Evolutionary conservation across 2,888 invertebrate species (phyloP).

Genomic region (Eledone cirrhosa): DNA sequence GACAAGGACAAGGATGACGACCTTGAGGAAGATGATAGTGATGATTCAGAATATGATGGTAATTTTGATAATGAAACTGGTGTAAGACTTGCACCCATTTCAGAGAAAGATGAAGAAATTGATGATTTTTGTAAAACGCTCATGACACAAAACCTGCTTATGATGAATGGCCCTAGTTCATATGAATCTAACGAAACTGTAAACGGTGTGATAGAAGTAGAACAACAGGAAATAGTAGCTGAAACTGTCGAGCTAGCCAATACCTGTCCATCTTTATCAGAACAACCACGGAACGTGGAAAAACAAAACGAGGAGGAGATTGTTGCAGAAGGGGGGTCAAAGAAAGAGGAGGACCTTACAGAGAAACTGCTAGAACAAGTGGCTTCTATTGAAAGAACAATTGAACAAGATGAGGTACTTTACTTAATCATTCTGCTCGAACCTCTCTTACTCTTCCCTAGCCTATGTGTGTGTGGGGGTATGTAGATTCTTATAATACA

Average conservation of each 20-base stretch:
- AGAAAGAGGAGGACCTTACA: background rate
- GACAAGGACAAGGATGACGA: background rate
- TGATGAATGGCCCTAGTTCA: no score
- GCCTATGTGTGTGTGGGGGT: no score
- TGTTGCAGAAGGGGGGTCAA: background rate
- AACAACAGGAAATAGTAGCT: background rate
- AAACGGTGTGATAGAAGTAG: background rate
- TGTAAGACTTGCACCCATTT: background rate
- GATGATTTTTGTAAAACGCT: background rate
- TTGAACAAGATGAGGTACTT: constrained; percentile 12
- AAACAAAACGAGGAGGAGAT: no score
- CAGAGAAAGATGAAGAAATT: background rate
- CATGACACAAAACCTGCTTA: background rate
- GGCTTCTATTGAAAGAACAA: background rate
- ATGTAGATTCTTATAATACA: no score
- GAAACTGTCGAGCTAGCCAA: no score
- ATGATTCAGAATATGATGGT: background rate
- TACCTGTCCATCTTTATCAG: no score
- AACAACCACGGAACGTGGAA: no score
- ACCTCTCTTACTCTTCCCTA: no score
- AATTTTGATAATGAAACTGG: background rate
- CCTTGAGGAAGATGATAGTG: background rate
- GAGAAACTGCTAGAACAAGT: background rate
- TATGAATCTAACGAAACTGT: background rate
- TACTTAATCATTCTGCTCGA: background rate